Base-by-base conservation (phyloP, 2,888 invertebrate species). In the Ormyrus nitidulus region DNA sequence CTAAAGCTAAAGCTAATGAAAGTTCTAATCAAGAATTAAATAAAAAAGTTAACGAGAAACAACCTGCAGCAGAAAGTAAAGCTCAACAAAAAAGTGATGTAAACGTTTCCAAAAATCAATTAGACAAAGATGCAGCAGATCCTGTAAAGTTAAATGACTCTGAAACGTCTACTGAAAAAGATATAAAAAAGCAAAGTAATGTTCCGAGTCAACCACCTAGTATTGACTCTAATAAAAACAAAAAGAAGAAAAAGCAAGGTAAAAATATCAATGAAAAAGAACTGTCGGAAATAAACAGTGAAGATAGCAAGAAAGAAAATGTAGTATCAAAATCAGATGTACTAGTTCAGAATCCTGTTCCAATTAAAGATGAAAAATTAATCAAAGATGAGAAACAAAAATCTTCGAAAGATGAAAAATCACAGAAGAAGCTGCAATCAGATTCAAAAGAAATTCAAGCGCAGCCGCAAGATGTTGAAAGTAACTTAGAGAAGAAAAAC, bases 321-420 rank as follows among this genome's bases (percentile, higher is more conserved):
- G 85, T 54, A 71, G 34, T 82, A 48, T 71, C 83, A 53, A 68
- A 2, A 51, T 8, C 53, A 49, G 19, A 49, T 53, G n/a, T 11
- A 53, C 1, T 7, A 68, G 8, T 53, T 13, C 9, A 34, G 48
- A 68, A 49, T 77, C 75, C 61, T 59, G 44, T 48, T 48, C 19
- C 44, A 73, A 54, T 56, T 34, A 34, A 78, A 61, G 73, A 44
- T 56, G 9, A 19, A 13, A 70, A 74, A 5, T 13, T 62, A n/a
- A 69, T 64, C 34, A 46, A 66, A 70, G 77, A 53, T 34, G 80
- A 79, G 64, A 75, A 80, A 56, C 44, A 66, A 13, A 84, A 81
- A 73, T 62, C 73, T 70, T 72, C 68, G 66, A 66, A 58, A 54
- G 62, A 48, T 46, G 54, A 13, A 49, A 11, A 56, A 74, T n/a